These are phyloP conservation scores for Glaucidium brasilianum DNA, from an alignment of 2,113 vertebrate genomes.

Conservation along the genomic window DNA sequence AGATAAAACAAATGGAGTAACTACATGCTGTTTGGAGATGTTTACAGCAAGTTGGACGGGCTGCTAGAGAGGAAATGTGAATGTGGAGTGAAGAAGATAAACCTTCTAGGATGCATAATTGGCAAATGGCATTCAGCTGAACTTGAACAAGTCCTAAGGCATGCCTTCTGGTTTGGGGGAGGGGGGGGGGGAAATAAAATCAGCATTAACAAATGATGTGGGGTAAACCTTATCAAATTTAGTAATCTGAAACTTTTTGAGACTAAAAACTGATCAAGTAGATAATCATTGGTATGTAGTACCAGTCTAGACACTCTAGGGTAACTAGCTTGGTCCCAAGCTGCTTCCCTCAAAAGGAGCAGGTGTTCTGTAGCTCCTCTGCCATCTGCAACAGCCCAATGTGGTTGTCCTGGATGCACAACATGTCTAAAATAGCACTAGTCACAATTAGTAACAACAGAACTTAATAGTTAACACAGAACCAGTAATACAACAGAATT, in stretches of 20 bases:
- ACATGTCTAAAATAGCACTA: neutral
- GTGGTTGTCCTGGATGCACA: neutral
- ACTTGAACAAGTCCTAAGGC: neutral
- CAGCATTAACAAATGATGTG: neutral
- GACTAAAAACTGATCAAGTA: neutral
- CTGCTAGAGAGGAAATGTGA: neutral
- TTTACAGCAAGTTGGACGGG: neutral
- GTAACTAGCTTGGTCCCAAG: neutral
- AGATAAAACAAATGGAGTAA: neutral
- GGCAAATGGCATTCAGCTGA: neutral
- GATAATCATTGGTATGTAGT: neutral
- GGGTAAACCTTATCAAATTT: neutral
- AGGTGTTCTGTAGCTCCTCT: neutral
- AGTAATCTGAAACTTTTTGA: neutral
- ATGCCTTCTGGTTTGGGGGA: neutral
- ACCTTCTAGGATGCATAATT: neutral
- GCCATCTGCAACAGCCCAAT: neutral
- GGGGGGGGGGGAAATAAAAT: too few relatives aligned
- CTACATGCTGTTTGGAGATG: neutral
- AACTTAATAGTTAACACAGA: neutral
- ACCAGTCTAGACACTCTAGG: neutral
- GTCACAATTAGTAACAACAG: neutral
- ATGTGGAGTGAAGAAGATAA: neutral
- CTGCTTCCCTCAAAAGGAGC: neutral
- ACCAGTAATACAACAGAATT: neutral